Evolutionary conservation across 1,140 invertebrate species (phyloP), one percentile per base, ranked within the genome.

Genomic region (Cyphomyrmex costatus): DNA sequence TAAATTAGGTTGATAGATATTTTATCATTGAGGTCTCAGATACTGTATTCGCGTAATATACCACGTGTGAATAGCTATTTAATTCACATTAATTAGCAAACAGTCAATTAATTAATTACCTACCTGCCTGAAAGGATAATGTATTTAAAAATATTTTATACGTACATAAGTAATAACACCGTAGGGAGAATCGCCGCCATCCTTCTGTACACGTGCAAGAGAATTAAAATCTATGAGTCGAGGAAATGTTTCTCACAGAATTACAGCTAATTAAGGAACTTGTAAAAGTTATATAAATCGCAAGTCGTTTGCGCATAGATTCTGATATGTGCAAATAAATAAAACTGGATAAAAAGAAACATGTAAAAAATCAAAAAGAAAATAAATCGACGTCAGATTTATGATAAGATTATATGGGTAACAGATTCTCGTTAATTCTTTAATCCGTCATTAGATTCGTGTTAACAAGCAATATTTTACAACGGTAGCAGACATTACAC

Each of bases 381-480:
- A 65, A 56, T n/a, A 33, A 49, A 71, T 33, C 12, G 19, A 68
- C 36, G 42, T 36, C 46, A 30, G 12, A 71, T 71, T 30, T 60
- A 27, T 85, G 42, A 12, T 4, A 21, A 19, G 53, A 79, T 76
- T 76, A 33, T 76, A 33, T 24, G 24, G 19, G 19, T 19, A 27
- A 66, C 21, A 56, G 30, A 80, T 53, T 16, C 33, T 33, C 42
- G 24, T 65, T 83, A 84, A 89, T 83, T 74, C 70, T 89, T 65
- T 68, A 87, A 87, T 71, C 27, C 30, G 7, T 21, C 24, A 30
- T 71, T 61, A 36, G 63, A 87, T 83, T 90, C 91, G 90, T 91
- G 88, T 79, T 87, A 85, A 80, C 46, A 60, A 49, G 70, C 87
- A 91, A 60, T 91, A 85, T 87, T 87, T 91, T 63, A 91, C 21